Evolutionary conservation across 53 echinoderm and acorn worm species (phyloP).

Genomic region (Echinarachnius parma): DNA sequence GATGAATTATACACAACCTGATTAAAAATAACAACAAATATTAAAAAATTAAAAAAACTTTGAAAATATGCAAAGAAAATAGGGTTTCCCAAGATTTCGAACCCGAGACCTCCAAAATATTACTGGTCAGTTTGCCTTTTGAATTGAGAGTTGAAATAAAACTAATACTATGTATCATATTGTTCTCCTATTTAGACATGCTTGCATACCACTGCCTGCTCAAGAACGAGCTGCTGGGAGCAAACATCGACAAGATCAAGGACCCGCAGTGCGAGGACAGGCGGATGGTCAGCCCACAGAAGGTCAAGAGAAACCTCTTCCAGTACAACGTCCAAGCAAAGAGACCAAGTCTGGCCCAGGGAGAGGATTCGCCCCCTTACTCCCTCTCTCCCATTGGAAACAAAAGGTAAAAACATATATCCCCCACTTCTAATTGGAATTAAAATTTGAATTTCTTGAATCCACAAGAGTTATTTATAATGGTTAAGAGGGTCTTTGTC

Average conservation of each 20-base stretch:
- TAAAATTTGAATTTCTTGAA: too few species aligned
- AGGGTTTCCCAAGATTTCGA: too few species aligned
- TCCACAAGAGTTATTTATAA: too few species aligned
- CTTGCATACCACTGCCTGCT: conserved; percentile 94
- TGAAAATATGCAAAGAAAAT: too few species aligned
- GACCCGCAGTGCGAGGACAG: conserved; percentile 96
- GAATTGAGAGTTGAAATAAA: too few species aligned
- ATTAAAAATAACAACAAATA: too few species aligned
- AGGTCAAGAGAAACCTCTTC: conserved; percentile 83
- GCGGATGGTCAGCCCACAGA: conserved; percentile 93
- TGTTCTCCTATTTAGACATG: conserved; percentile 53
- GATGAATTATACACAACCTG: too few species aligned
- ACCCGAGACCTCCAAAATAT: too few species aligned
- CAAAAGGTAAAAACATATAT: conserved; percentile 64
- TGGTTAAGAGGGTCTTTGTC: conserved; percentile 80
- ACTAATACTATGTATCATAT: too few species aligned
- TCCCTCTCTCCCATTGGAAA: conserved; percentile 93
- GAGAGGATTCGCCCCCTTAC: conserved; percentile 86
- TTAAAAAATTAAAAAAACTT: too few species aligned
- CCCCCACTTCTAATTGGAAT: too few species aligned
- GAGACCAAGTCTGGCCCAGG: conserved; percentile 65
- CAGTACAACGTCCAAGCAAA: conserved; percentile 81
- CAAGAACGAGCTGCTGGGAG: conserved; percentile 90
- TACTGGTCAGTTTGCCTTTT: too few species aligned
- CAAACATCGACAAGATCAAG: conserved; percentile 91